Conservation (phyloP, 2,113 vertebrate species). For the Cariama cristata region DNA sequence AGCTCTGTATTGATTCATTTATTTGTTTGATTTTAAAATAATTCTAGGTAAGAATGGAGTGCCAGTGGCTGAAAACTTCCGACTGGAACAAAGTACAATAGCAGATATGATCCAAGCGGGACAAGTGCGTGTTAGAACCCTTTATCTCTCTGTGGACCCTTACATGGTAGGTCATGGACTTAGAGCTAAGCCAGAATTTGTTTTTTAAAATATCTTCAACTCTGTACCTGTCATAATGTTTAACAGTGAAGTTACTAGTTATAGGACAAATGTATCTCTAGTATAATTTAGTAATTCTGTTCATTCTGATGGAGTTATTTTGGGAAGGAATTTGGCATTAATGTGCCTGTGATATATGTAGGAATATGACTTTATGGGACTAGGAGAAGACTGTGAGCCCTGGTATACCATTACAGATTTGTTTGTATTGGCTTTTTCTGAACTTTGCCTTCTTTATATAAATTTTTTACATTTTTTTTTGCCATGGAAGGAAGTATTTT, state of each 20-base stretch:
- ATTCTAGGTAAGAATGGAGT: conserved; percentile 83
- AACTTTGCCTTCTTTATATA: not conserved
- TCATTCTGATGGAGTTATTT: not conserved
- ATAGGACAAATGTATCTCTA: not conserved
- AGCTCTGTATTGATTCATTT: not conserved
- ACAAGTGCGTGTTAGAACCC: conserved; percentile 85
- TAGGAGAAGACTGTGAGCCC: not conserved
- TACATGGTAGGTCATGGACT: conserved; percentile 87
- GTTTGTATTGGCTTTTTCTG: not conserved
- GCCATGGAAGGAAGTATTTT: not conserved
- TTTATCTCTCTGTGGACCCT: conserved; percentile 95
- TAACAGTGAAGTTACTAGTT: not conserved
- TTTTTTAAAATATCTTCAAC: not conserved
- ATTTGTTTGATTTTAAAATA: conserved; percentile 21
- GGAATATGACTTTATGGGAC: not conserved
- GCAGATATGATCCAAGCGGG: conserved; percentile 75
- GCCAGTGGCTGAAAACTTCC: conserved; percentile 89
- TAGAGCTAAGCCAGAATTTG: not conserved
- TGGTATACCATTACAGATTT: not conserved
- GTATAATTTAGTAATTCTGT: not conserved
- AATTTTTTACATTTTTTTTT: not conserved
- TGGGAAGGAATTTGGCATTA: not conserved
- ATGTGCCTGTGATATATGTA: not conserved
- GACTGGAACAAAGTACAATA: conserved; percentile 80
- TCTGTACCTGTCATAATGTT: not conserved